Base-by-base conservation (phyloP, 2,888 invertebrate genomes). In the Vanessa cardui region DNA sequence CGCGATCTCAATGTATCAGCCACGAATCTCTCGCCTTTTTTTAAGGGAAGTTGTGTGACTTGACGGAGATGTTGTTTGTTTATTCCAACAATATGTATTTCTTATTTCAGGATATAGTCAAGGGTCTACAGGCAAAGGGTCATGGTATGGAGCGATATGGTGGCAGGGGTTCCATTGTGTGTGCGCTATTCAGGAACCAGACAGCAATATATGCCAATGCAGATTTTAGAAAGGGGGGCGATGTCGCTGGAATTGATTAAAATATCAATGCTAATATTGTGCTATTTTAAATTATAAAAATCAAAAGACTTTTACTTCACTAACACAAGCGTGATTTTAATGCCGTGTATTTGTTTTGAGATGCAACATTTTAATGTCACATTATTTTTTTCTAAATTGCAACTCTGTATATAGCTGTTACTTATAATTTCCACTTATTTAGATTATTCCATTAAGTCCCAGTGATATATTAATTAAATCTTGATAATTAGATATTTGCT, bases 191-290 rank as follows among this genome's bases (percentile, higher is more conserved):
- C 56, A 94, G 93, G 72, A 92, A 94, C 64, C 93, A 92, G 50
- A 94, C 94, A 0, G 94, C 93, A 0, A 94, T 97, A 58, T 94
- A 93, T 76, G 96, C 96, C 1, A 97, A 97, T 84, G 95, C 96
- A 0, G 98, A 98, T 87, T 96, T 94, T 81, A 94, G 98, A 70
- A 98, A 98, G 86, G 95, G 95, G 7, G 97, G 97, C 0, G 96
- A 96, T 58, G 96, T 97, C 0, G 94, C 94, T 59, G 98, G 96
- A 33, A 87, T 94, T 77, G 93, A 95, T 80, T 93, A 87, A 68
- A 12, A 21, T 21, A 54, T 16, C 20, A 50, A 4, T n/a, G 18
- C 26, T 15, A 16, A 21, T 26, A 47, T 33, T 21, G 46, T 33
- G 20, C 45, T 46, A 21, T 21, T 16, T 59, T 47, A 26, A 3